These are phyloP conservation scores for Pristis pectinata DNA, from an alignment of 2,797 vertebrate genomes.

Conservation along the genomic window DNA sequence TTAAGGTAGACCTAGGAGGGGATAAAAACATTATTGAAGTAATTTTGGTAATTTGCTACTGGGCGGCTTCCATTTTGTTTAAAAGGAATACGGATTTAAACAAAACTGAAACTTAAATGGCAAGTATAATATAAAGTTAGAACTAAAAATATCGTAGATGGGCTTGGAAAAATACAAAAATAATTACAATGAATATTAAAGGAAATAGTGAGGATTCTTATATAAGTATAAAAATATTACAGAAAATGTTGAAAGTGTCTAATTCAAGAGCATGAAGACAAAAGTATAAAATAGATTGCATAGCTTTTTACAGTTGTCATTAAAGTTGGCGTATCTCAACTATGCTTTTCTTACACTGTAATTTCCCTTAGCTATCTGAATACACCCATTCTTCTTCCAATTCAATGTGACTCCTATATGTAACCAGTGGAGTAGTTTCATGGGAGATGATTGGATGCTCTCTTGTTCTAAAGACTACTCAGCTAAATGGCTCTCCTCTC, in stretches of 20 bases:
- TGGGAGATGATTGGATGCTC: background rate
- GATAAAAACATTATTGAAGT: background rate
- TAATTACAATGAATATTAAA: background rate
- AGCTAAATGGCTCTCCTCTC: background rate
- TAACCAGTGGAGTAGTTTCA: background rate
- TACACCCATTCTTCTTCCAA: background rate
- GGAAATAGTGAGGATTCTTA: background rate
- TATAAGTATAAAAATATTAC: no score
- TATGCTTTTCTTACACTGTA: background rate
- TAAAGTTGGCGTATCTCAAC: background rate
- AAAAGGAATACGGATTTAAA: background rate
- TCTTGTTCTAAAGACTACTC: background rate
- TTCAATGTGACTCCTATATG: background rate
- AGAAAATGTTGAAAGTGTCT: background rate
- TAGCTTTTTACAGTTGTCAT: background rate
- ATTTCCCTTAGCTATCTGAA: background rate
- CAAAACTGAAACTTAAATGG: background rate
- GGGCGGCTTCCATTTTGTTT: background rate
- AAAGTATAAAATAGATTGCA: background rate
- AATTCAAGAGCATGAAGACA: background rate
- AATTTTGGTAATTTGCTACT: background rate
- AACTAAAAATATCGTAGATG: no score
- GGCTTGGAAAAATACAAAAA: background rate
- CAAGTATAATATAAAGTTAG: background rate
- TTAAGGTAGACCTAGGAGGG: background rate